These are phyloP conservation scores for Polietes domitor DNA, from an alignment of 2,888 invertebrate genomes.

Conservation along the genomic window DNA sequence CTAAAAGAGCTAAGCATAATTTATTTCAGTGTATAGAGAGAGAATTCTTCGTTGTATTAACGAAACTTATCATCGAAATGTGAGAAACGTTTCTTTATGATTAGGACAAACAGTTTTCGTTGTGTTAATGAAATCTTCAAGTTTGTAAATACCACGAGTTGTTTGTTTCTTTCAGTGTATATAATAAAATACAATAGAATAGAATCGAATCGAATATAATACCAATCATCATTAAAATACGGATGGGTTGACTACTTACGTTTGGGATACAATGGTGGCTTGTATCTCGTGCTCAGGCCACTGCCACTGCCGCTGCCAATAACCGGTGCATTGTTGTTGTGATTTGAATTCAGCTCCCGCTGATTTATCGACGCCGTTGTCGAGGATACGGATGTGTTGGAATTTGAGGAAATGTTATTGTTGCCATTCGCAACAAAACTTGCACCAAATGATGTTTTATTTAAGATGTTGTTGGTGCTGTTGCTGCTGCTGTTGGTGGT, in stretches of 20 bases:
- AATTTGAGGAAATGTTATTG: constrained; percentile 26
- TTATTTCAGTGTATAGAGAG: too few relatives aligned
- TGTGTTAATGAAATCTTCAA: too few relatives aligned
- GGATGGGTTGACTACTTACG: constrained; percentile 32
- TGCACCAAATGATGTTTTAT: constrained; percentile 24
- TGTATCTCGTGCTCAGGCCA: constrained; percentile 1
- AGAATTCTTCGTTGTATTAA: too few relatives aligned
- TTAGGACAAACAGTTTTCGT: too few relatives aligned
- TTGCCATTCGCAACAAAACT: constrained; percentile 23
- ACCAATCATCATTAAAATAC: too few relatives aligned
- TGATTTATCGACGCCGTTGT: constrained; percentile 7
- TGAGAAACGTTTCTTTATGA: too few relatives aligned
- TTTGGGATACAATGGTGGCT: constrained; percentile 39
- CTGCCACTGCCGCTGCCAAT: background rate
- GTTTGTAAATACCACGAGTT: too few relatives aligned
- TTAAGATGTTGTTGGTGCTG: background rate
- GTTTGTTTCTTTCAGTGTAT: too few relatives aligned
- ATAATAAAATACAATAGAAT: background rate
- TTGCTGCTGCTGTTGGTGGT: background rate
- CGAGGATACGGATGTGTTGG: background rate
- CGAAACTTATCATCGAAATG: too few relatives aligned
- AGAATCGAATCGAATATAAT: too few relatives aligned
- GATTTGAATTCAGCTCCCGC: constrained; percentile 18
- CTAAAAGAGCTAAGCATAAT: too few relatives aligned
- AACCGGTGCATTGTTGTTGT: constrained; percentile 15